Base-by-base conservation (phyloP, 2,797 vertebrate genomes). In the Atherinosoma microstoma region DNA sequence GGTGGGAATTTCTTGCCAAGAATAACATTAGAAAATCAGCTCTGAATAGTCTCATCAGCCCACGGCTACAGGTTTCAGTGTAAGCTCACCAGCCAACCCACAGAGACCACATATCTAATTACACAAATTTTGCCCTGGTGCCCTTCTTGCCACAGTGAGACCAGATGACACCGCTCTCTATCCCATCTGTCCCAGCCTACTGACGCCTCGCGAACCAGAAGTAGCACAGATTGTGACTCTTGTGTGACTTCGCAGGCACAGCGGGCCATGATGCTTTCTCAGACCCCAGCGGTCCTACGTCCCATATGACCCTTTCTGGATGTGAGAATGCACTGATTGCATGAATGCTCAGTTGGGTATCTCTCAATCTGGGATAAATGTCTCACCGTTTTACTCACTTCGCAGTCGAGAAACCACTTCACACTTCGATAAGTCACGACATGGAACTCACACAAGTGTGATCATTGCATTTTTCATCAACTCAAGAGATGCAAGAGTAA, bases 201-300 rank as follows among this genome's bases (percentile, higher is more conserved):
- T 40, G 60, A 78, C 68, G 69, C 76, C 78, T 84, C 0, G 64
- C 22, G 1, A 65, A 85, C 78, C 90, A 91, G 87, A 87, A 83
- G 84, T 67, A 20, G 70, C 91, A 87, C 91, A 92, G 91, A 91
- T 91, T 92, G 91, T 85, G 88, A 89, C 91, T 90, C 84, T 83
- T 84, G 3, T 73, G 84, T 84, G 91, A 91, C 90, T 91, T 91
- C 79, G 4, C 88, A 47, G 84, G 83, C 90, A 77, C 91, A 89
- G 90, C 85, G 49, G 89, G 90, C 78, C 30, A 0, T 0, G 71
- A 73, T 68, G 87, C 80, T 76, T 76, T 42, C 81, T 63, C 73
- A 15, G 42, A 61, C 71, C 76, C 75, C 80, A 0, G 57, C 71
- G 64, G 67, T 81, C 80, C 86, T 65, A 62, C 74, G 36, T 78